A percentile compares a stretch with the other conserved stretches of the same genome.
Evolutionary conservation across 2,797 vertebrate genomes (phyloP).

Genomic region (Sebastes cheni): DNA sequence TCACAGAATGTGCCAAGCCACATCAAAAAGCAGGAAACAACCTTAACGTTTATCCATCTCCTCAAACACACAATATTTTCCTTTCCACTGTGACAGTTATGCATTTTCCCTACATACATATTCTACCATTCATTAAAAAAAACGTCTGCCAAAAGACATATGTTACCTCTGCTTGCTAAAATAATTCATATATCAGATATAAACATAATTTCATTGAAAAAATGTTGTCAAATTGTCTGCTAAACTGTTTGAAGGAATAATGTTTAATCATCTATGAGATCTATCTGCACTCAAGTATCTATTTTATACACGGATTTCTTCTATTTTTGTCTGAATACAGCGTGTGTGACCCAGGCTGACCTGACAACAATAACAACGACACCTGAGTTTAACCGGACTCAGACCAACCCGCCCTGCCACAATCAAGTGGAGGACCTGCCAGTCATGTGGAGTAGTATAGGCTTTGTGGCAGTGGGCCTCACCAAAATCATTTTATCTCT

Average conservation of each 20-base stretch:
- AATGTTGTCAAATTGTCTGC: not conserved
- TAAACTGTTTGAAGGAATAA: not conserved
- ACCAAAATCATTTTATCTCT: slow-evolving; percentile 61
- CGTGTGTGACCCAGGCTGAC: slow-evolving; percentile 23
- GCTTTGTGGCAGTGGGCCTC: slow-evolving; percentile 34
- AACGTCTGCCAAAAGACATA: not conserved
- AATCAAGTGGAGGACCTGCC: slow-evolving; percentile 17
- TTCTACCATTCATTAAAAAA: not conserved
- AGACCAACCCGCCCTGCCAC: rapidly evolving
- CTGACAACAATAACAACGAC: not conserved
- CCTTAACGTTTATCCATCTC: not conserved
- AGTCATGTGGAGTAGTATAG: slow-evolving; percentile 22
- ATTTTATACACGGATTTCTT: not conserved
- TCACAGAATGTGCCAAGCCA: not conserved
- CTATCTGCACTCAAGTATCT: not conserved
- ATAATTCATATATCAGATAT: not conserved
- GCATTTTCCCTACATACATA: not conserved
- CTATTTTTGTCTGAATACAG: slow-evolving; percentile 35
- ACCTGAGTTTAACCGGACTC: not conserved
- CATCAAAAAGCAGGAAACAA: slow-evolving; percentile 42
- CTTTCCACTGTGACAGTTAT: not conserved
- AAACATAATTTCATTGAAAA: not conserved
- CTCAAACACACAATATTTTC: not conserved
- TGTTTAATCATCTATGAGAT: not conserved
- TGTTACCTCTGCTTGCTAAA: not conserved